Base-by-base conservation (phyloP, 1,140 invertebrate species). In the Caenorhabditis briggsae region DNA sequence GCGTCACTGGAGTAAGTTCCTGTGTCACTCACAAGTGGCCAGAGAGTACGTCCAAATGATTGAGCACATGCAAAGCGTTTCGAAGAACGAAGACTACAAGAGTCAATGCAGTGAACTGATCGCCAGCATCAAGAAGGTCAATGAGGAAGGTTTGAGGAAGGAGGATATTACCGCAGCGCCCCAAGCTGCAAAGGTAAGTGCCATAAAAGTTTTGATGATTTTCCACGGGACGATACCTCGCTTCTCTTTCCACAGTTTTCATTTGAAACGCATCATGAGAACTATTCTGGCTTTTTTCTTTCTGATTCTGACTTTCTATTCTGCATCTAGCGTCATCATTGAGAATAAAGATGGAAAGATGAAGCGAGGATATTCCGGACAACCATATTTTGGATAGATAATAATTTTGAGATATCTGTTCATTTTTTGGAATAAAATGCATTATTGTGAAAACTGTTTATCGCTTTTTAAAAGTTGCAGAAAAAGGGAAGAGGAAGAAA, bases 1-100 rank as follows among this genome's bases (percentile, higher is more conserved):
- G 70, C 70, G 70, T 50, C 70, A 78, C 46, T 78, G 70, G 70
- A 78, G 70, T 33, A 78, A 78, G 20, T 78, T 78, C n/a, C 14
- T 78, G 46, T 78, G 70, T 50, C 46, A 78, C 12, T n/a, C 70
- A 5, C 14, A 12, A 23, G 70, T 78, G 5, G 70, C 70, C 6
- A 78, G 46, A 53, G 70, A 78, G n/a, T 78, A 53, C 46, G 18
- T n/a, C 12, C 18, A 20, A 8, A 50, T 50, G 46, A n/a, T 78
- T 50, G 70, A 78, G 14, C 70, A 78, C 14, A 20, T 78, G 70
- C 46, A 78, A 9, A 20, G 18, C 1, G 5, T 11, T n/a, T 78
- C 70, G 7, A 78, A 78, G 14, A 78, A n/a, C 50, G 70, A 78
- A 18, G 70, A 78, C 3, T 78, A 20, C 70, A 78, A 53, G 12